phyloP scores from a whole-genome alignment of 1,140 invertebrate species.

The Melanaphis sacchari region DNA sequence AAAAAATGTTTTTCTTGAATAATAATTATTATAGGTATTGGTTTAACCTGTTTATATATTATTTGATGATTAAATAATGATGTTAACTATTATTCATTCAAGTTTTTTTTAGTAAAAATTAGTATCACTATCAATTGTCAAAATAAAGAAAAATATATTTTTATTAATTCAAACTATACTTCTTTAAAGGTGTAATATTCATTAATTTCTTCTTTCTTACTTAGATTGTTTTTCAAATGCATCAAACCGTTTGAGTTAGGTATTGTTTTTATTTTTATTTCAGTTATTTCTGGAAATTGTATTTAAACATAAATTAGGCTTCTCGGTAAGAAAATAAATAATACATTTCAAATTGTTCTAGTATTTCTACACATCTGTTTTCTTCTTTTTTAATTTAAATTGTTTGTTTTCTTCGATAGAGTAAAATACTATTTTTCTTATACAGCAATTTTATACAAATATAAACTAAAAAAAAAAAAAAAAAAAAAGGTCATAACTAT shows the following conservation, averaged over 20 bases:
- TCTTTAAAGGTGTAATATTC: background rate
- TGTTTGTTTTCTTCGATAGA: background rate
- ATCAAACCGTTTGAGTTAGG: background rate
- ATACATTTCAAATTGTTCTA: background rate
- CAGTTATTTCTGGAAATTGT: background rate
- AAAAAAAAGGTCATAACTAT: background rate
- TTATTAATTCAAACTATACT: background rate
- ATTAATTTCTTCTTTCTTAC: constrained; percentile 6
- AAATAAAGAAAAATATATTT: background rate
- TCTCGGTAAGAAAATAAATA: background rate
- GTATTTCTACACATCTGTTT: background rate
- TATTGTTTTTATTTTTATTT: background rate
- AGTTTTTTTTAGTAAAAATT: background rate
- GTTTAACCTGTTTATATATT: background rate
- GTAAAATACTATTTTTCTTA: constrained; percentile 15
- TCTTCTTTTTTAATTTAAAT: background rate
- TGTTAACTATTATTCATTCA: background rate
- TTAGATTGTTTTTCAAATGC: background rate
- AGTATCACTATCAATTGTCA: background rate
- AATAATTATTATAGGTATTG: background rate
- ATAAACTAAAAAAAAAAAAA: constrained; percentile 33
- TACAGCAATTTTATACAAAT: constrained; percentile 10
- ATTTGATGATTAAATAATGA: background rate
- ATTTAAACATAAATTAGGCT: background rate
- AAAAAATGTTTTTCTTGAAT: background rate